phyloP scores from a whole-genome alignment of 2,113 vertebrate genomes.

The Cygnus atratus region DNA sequence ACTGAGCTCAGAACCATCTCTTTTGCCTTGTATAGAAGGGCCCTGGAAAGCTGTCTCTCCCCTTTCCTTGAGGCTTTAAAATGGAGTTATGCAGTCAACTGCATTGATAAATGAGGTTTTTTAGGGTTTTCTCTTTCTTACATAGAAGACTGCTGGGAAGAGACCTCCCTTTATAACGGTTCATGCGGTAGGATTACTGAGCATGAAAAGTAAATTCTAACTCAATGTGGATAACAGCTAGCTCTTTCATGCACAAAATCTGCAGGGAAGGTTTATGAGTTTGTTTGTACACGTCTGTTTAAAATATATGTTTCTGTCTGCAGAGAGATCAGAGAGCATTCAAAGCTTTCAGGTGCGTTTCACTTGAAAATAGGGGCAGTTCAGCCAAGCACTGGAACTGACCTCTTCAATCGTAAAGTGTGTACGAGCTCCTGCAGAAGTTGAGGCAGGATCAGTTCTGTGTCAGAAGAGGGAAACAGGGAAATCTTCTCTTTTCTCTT shows the following conservation, averaged over 20 bases:
- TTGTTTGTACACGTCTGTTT: neutral
- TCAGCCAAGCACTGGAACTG: neutral
- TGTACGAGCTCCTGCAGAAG: neutral
- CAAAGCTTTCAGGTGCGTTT: neutral
- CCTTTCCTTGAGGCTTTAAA: neutral
- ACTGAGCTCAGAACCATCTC: neutral
- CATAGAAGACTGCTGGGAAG: neutral
- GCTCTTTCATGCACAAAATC: neutral
- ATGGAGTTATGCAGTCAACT: neutral
- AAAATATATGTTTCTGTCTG: neutral
- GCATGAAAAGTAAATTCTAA: neutral
- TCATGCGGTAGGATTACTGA: neutral
- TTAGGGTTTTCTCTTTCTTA: neutral
- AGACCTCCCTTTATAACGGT: neutral
- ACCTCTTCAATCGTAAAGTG: neutral
- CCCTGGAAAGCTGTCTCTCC: neutral
- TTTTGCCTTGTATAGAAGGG: neutral
- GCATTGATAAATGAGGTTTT: neutral
- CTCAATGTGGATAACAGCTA: neutral
- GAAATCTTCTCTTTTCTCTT: fast-evolving
- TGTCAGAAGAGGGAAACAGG: neutral
- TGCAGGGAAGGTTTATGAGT: neutral
- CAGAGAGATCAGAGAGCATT: neutral
- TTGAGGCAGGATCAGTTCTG: neutral
- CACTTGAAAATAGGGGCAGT: neutral